Evolutionary conservation across 2,113 vertebrate species (phyloP).

Genomic region (Dipodomys ordii): DNA sequence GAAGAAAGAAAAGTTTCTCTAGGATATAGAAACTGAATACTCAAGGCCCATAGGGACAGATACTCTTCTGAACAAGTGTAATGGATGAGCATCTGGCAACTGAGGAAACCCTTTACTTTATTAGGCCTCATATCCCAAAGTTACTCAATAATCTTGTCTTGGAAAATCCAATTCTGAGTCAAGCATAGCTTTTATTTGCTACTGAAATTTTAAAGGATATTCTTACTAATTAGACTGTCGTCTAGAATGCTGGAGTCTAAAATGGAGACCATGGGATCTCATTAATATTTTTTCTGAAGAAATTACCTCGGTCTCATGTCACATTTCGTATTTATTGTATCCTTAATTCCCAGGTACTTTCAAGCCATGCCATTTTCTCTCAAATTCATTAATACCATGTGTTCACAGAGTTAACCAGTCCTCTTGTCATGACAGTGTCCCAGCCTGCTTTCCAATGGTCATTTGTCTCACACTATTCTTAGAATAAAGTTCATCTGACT

Average conservation of each 20-base stretch:
- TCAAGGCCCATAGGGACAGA: neutral
- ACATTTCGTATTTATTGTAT: neutral
- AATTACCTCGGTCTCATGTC: neutral
- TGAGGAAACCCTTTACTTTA: neutral
- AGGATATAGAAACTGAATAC: neutral
- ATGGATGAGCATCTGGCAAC: neutral
- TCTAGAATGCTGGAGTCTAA: neutral
- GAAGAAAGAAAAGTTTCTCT: neutral
- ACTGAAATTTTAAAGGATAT: neutral
- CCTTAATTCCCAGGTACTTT: neutral
- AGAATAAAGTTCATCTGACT: neutral
- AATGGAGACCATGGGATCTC: neutral
- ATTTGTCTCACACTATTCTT: fast-evolving
- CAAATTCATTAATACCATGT: too few species aligned
- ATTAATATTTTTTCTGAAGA: neutral
- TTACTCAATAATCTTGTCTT: neutral
- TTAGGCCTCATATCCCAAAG: neutral
- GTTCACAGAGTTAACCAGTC: neutral
- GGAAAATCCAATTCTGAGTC: neutral
- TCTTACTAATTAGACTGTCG: neutral
- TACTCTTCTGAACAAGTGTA: neutral
- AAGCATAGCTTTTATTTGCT: neutral
- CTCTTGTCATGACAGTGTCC: neutral
- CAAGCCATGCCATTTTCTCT: neutral
- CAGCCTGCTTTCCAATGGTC: neutral